Evolutionary conservation across 2,113 vertebrate genomes (phyloP).

Genomic region (Rousettus leschenaultii): DNA sequence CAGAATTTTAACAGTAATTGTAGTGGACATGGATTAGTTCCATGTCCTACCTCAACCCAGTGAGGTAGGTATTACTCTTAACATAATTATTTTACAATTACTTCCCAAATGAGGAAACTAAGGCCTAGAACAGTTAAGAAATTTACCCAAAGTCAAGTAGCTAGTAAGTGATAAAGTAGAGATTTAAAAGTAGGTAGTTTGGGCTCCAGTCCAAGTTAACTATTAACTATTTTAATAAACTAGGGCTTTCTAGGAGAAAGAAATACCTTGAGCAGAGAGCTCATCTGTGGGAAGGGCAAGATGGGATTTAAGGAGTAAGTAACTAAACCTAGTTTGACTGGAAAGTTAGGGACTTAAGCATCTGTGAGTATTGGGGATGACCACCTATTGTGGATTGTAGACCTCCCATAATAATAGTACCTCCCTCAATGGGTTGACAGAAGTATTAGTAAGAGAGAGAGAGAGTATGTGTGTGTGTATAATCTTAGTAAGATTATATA

Average conservation of each 20-base stretch:
- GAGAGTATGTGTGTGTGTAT: no score
- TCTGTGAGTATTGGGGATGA: neutral
- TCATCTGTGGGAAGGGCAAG: neutral
- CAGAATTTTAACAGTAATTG: neutral
- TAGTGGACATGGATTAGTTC: neutral
- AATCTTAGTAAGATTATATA: neutral
- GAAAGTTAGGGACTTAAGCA: neutral
- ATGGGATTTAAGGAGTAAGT: neutral
- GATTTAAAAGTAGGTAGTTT: neutral
- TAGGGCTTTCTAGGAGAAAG: neutral
- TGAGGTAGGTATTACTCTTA: neutral
- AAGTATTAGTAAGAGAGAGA: neutral
- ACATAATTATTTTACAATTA: neutral
- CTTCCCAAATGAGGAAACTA: neutral
- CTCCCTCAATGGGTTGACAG: neutral
- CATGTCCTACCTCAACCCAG: neutral
- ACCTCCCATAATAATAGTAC: neutral
- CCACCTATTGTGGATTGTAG: neutral
- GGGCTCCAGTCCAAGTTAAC: neutral
- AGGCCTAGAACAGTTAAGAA: neutral
- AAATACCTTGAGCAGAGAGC: neutral
- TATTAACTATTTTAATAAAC: neutral
- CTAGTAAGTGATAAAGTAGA: neutral
- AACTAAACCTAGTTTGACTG: neutral
- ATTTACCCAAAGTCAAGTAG: neutral